Evolutionary conservation across 2,113 vertebrate species (phyloP), one percentile per base, ranked within the genome.

Genomic region (Alethe castanea): DNA sequence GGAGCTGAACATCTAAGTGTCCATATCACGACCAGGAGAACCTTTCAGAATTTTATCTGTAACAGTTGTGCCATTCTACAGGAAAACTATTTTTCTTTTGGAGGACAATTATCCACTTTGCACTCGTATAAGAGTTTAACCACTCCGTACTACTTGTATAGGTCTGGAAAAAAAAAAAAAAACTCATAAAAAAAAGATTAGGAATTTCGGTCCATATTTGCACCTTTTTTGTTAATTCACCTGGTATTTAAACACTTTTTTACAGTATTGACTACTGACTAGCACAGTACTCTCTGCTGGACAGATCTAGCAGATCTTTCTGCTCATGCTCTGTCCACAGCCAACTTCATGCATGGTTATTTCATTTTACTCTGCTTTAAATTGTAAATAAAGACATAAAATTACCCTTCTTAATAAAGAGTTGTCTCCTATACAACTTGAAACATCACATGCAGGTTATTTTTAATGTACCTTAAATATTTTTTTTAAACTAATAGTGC

Each of bases 371-470:
- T 35, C 12, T 23, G 5, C 19, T 38, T 83, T 13, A 44, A 11
- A 22, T 57, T 48, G 13, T 36, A 81, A 78, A 70, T 42, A 70
- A 57, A 13, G 7, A 15, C 40, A 83, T 25, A 24, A 82, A 54
- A 62, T 31, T 52, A 42, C 2, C 3, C 40, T 47, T 16, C 14
- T 52, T 64, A 64, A 76, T 5, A 31, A 62, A 62, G 3, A 6
- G 1, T 16, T 76, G 6, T 22, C 35, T 52, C 56, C 14, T 71
- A 20, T 2, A 11, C 8, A 67, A 2, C 24, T 56, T 48, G 33
- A 85, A 74, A 35, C 0, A 0, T 29, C 25, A 42, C 1, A 4
- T 2, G 1, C 6, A 42, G 5, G 4, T 69, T 60, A 22, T 11
- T 62, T 35, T 71, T 45, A 33, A 13, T 16, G 11, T 19, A 22